Conservation (phyloP, 2,797 vertebrate genomes). For the Gorsachius magnificus region DNA sequence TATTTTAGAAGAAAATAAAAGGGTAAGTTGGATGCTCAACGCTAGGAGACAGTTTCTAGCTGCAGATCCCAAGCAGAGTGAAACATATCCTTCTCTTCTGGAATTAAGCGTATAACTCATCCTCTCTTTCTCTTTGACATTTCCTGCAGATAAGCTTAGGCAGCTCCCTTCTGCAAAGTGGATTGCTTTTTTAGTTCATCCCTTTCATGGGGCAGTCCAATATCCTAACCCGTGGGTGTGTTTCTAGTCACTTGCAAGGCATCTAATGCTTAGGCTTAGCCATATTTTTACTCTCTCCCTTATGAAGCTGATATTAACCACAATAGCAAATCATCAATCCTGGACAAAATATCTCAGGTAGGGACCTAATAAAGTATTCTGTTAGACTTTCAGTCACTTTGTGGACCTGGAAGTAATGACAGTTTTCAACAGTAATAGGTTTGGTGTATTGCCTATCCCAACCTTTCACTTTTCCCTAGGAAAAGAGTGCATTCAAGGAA, state of each 20-base stretch:
- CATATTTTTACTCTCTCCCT: not conserved
- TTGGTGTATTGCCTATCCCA: not conserved
- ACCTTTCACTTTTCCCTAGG: not conserved
- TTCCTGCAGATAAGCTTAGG: not conserved
- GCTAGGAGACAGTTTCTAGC: not conserved
- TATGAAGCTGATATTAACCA: not conserved
- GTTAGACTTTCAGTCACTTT: not conserved
- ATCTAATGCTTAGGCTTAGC: not conserved
- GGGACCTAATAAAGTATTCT: not conserved
- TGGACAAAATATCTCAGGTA: not conserved
- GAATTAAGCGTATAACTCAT: not conserved
- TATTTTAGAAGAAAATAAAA: not conserved
- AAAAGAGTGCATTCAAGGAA: not conserved
- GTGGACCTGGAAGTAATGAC: not conserved
- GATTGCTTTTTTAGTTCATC: not conserved
- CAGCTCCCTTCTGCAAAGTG: not conserved
- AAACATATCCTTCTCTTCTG: not conserved
- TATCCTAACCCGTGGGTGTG: not conserved
- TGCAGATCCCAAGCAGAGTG: not conserved
- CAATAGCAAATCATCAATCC: not conserved
- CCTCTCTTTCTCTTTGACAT: not conserved
- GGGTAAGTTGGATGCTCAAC: accelerated
- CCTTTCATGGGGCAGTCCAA: not conserved
- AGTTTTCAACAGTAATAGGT: not conserved
- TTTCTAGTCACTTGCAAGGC: not conserved